Evolutionary conservation across 1,140 invertebrate species (phyloP).

Genomic region (Papilio polyxenes): DNA sequence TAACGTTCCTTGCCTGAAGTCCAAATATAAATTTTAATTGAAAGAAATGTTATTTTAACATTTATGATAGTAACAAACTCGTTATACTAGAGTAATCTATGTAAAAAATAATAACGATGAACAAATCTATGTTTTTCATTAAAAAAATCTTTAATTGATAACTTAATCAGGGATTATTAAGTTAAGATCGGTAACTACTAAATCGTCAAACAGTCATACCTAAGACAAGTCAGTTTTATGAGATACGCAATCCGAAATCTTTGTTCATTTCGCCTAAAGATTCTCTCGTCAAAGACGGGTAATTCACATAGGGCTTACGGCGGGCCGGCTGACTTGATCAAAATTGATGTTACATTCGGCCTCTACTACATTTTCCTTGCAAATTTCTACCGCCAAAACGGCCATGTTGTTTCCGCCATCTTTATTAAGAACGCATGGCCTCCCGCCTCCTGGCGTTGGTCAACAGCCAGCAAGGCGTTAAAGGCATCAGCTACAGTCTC

Average conservation of each 20-base stretch:
- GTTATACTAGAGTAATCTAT: too few relatives aligned
- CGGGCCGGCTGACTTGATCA: constrained; percentile 33
- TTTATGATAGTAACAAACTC: too few relatives aligned
- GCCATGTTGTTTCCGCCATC: constrained; percentile 74
- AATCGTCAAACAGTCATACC: background rate
- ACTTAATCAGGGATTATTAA: too few relatives aligned
- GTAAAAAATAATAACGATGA: too few relatives aligned
- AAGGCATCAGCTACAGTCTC: constrained; percentile 77
- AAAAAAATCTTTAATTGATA: too few relatives aligned
- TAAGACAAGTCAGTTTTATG: background rate
- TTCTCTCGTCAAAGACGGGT: constrained; percentile 30
- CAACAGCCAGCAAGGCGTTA: constrained; percentile 79
- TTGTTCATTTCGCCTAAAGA: constrained; percentile 31
- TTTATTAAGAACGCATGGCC: constrained; percentile 79
- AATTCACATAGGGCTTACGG: constrained; percentile 37
- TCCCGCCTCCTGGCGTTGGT: constrained; percentile 77
- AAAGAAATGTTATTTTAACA: too few relatives aligned
- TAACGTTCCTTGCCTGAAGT: too few relatives aligned
- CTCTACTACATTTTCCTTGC: constrained; percentile 46
- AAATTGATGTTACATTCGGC: constrained; percentile 38
- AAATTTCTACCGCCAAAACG: constrained; percentile 70
- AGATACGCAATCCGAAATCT: background rate
- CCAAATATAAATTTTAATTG: too few relatives aligned
- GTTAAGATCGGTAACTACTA: background rate
- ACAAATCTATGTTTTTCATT: too few relatives aligned